A percentile compares a stretch with the other conserved stretches of the same genome.
phyloP scores from a whole-genome alignment of 2,888 invertebrate species.

The Corbicula japonica region DNA sequence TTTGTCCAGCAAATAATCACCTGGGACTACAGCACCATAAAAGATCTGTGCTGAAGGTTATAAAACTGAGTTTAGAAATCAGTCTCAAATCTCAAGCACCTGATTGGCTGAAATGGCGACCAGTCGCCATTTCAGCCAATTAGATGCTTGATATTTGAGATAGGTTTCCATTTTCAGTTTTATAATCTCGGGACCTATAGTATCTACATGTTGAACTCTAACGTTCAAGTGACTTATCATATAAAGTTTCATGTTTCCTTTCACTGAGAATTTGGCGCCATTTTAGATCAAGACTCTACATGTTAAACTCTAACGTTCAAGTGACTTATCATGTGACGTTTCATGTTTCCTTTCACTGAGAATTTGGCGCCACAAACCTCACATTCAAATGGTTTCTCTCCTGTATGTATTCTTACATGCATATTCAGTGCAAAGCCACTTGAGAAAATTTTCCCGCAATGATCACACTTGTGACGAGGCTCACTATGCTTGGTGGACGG shows the following conservation, averaged over 20 bases:
- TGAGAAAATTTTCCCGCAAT: constrained; percentile 50
- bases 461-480: constrained; percentile 22
- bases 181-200: no score
- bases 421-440: constrained; percentile 54
- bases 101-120: no score
- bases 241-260: constrained; percentile 63
- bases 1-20: no score
- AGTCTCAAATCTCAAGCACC: no score
- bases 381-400: constrained; percentile 63
- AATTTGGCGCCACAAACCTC: constrained; percentile 55
- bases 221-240: constrained; percentile 27
- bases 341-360: constrained; percentile 63
- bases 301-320: neutral
- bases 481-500: neutral
- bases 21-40: no score
- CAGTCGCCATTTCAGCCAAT: no score
- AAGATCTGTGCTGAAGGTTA: no score
- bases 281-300: no score
- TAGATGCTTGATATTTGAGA: no score
- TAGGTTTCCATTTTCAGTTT: no score
- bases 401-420: constrained; percentile 56
- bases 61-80: no score
- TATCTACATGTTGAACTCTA: neutral
- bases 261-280: constrained; percentile 48
- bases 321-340: constrained; percentile 51